Base-by-base conservation (phyloP, 2,888 invertebrate genomes). In the Drosophila sordidula region DNA sequence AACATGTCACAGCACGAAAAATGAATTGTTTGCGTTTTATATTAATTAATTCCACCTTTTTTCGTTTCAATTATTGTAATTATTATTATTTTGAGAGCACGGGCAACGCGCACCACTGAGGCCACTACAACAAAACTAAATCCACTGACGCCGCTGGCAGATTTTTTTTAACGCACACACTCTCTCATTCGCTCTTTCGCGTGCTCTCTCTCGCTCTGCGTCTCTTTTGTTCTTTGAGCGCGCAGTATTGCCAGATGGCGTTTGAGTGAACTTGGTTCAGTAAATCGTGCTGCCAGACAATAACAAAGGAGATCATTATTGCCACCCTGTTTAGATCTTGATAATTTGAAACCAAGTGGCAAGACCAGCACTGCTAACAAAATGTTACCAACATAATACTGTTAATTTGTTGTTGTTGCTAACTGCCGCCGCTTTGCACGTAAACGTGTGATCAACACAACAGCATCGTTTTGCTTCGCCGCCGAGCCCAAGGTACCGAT, bases 91-190 rank as follows among this genome's bases (percentile, higher is more conserved):
- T 68, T 57, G 45, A 50, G 49, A 77, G 70, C 77, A 70, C 57
- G 69, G 56, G 56, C 68, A 50, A 70, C 75, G 78, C 78, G 78
- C 78, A 75, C 63, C 78, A 75, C 78, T 50, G 34, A 68, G 68
- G 49, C 78, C 49, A 79, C 74, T 68, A 77, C 68, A 80, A 80
- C 75, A 74, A 75, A 82, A 80, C 76, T 67, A 80, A 85, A 88
- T 90, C 90, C 84, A 89, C 90, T 90, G 90, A 91, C 90, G 91
- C 90, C 90, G 91, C 81, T 87, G 75, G 70, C 67, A 69, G 73
- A 75, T 76, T 61, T 80, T 68, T 68, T 69, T 56, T 59, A 62
- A 62, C 52, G 69, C 66, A 52, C 50, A 59, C 59, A 49, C 71
- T 62, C 55, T 44, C 55, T 64, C 41, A 47, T 50, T 58, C 54